Conservation (phyloP, 2,113 vertebrate genomes). For the Periophthalmus modestus region DNA sequence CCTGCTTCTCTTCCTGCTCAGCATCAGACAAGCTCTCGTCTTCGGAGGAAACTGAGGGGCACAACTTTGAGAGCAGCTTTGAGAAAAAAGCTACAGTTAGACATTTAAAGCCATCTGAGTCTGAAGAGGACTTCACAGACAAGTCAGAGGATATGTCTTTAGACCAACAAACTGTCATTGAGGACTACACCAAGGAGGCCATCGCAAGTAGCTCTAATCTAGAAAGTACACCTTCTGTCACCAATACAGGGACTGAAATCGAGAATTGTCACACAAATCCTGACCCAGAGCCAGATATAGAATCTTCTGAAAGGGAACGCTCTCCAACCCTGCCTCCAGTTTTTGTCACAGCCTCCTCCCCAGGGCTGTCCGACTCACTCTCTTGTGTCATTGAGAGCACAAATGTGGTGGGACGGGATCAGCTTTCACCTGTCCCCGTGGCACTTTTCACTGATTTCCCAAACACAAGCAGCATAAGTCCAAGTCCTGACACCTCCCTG, state of each 20-base stretch:
- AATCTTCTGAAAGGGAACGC: constrained; percentile 6
- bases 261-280: background rate
- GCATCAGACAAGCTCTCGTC: constrained; percentile 55
- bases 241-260: background rate
- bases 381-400: background rate
- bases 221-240: background rate
- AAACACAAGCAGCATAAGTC: constrained; percentile 2
- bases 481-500: background rate
- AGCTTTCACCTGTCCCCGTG: constrained; percentile 53
- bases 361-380: constrained; percentile 10
- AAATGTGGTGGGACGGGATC: constrained; percentile 7
- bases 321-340: constrained; percentile 27
- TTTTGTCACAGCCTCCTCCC: constrained; percentile 51
- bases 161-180: constrained; percentile 20
- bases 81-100: constrained; percentile 9
- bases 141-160: constrained; percentile 18
- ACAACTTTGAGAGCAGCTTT: constrained; percentile 29
- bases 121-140: constrained; percentile 16
- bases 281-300: constrained; percentile 13
- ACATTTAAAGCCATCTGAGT: constrained; percentile 11
- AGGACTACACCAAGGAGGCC: constrained; percentile 1
- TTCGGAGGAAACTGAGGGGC: constrained; percentile 41
- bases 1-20: constrained; percentile 52
- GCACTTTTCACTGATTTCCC: constrained; percentile 31
- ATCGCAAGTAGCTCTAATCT: background rate